Percentiles rank a stretch among this genome's conserved stretches.
Evolutionary conservation across 2,797 vertebrate genomes (phyloP).

Genomic region (Catharus ustulatus): DNA sequence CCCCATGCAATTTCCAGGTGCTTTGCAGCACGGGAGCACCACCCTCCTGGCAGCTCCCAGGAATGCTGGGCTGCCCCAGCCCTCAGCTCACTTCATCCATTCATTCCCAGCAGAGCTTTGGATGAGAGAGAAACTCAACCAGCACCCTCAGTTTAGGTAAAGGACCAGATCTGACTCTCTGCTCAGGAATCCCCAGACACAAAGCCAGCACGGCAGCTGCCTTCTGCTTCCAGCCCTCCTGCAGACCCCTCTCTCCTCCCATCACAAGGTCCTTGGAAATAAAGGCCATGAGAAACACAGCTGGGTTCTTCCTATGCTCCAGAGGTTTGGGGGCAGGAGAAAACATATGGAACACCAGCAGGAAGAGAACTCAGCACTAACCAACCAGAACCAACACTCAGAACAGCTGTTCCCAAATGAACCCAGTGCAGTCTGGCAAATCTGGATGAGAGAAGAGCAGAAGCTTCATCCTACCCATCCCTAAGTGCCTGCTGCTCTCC

Average conservation of each 20-base stretch:
- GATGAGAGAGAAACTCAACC: background rate
- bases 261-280: background rate
- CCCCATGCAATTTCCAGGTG: background rate
- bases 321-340: background rate
- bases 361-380: background rate
- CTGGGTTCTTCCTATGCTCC: background rate
- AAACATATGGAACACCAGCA: background rate
- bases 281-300: background rate
- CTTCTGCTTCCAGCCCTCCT: background rate
- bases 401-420: background rate
- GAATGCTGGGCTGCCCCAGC: fast-evolving
- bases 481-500: background rate
- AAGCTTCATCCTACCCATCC: background rate
- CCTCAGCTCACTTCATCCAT: background rate
- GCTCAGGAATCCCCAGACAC: background rate
- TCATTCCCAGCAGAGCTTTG: background rate
- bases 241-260: background rate
- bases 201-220: background rate
- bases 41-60: background rate
- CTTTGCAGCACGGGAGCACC: background rate
- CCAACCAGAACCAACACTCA: background rate
- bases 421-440: background rate
- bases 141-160: background rate
- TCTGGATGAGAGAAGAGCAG: background rate
- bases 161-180: background rate